Base-by-base conservation (phyloP, 2,888 invertebrate genomes). In the Helleia helle region DNA sequence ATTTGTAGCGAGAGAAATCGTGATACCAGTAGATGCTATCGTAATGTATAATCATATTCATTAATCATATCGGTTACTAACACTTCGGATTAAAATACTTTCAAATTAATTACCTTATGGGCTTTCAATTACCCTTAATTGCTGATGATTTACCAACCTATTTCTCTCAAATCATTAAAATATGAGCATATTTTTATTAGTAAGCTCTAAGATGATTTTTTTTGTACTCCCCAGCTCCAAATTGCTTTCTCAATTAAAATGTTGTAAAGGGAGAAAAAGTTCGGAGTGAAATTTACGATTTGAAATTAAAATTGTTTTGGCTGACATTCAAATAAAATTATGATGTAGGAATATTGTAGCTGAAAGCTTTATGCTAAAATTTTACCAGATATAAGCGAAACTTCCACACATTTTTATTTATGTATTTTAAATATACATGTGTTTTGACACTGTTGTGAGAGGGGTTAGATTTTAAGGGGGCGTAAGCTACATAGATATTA, bases 1-100 rank as follows among this genome's bases (percentile, higher is more conserved):
- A 34, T 34, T 18, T 8, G 34, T 22, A 18, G 34, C 22, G 18
- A 34, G 34, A 34, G 34, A 34, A 18, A 34, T 34, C 34, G 34
- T 22, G n/a, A n/a, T n/a, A n/a, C n/a, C n/a, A n/a, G n/a, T n/a
- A n/a, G n/a, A n/a, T n/a, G 22, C 34, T 34, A 17, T 12, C 34
- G 18, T 34, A 11, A 7, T 34, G 22, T 34, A 12, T 34, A 34
- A 34, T 34, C 34, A 34, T 34, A 34, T 18, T 34, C 34, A 34
- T 34, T 34, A 34, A 34, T 34, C 34, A 34, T 34, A 18, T 18
- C 34, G 34, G 34, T 34, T 34, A 34, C 34, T 34, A 34, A 34
- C 34, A 34, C 34, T 18, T 34, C 34, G 34, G 34, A 34, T 34
- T 34, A 34, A 34, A 34, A 34, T 34, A 34, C 34, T 34, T 34